These are phyloP conservation scores for Bombus vancouverensis DNA, from an alignment of 1,140 invertebrate genomes.

Conservation along the genomic window DNA sequence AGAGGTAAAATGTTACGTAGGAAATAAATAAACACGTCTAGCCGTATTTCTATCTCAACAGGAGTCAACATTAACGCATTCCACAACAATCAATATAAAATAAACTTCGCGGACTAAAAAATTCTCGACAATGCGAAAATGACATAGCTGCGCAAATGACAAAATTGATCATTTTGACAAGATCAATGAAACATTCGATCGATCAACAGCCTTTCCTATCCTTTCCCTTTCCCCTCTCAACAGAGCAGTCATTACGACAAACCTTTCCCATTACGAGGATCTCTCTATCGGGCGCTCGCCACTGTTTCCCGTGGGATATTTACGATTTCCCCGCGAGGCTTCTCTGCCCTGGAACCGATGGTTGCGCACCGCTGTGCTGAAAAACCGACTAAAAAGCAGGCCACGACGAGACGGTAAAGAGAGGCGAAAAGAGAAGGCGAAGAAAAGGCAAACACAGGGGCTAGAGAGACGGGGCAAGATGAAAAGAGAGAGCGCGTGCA, in stretches of 20 bases:
- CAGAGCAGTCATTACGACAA: background rate
- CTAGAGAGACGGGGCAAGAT: background rate
- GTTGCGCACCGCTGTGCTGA: slow-evolving; percentile 28
- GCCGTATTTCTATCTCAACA: background rate
- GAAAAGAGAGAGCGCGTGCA: slow-evolving; percentile 17
- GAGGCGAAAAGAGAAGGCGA: slow-evolving; percentile 9
- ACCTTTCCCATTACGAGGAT: background rate
- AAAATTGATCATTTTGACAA: background rate
- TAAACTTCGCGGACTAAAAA: background rate
- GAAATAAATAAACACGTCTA: background rate
- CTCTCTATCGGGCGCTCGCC: background rate
- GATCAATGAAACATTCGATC: background rate
- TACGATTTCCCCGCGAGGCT: background rate
- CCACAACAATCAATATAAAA: background rate
- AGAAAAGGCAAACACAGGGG: slow-evolving; percentile 5
- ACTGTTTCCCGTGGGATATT: background rate
- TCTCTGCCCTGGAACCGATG: background rate
- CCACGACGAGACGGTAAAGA: background rate
- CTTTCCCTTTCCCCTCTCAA: no score
- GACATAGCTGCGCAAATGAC: no score
- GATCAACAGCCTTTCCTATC: background rate
- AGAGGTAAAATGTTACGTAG: background rate
- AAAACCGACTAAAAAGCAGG: slow-evolving; percentile 32
- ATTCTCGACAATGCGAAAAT: no score
- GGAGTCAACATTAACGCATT: background rate